Evolutionary conservation across 2,888 invertebrate species (phyloP).

Genomic region (Hipparchia sbordonii): DNA sequence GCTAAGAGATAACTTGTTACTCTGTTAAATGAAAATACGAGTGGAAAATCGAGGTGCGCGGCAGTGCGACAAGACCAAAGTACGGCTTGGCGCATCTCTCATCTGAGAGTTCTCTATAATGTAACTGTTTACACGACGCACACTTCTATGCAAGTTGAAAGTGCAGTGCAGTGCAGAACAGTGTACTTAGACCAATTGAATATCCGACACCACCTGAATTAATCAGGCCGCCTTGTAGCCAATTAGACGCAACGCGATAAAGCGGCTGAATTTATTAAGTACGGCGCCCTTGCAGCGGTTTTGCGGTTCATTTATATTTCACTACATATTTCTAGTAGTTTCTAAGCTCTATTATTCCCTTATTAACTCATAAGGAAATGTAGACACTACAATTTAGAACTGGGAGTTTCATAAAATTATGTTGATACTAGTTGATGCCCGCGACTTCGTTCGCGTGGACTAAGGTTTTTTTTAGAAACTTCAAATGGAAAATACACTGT

Average conservation of each 20-base stretch:
- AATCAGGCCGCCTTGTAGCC: constrained; percentile 13
- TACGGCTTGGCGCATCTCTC: no score
- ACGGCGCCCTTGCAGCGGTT: constrained; percentile 5
- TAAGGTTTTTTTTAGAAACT: no score
- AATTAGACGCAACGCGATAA: constrained; percentile 15
- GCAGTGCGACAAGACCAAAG: no score
- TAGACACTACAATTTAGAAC: neutral
- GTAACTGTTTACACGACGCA: no score
- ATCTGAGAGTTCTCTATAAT: no score
- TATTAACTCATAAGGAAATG: neutral
- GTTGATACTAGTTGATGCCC: neutral
- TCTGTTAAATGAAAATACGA: constrained; percentile 4
- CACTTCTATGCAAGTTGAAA: no score
- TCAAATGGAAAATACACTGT: no score
- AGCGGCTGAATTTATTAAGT: constrained; percentile 17
- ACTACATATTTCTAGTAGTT: constrained; percentile 8
- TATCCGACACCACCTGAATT: constrained; percentile 9
- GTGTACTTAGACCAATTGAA: neutral
- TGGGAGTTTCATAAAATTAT: neutral
- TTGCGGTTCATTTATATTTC: constrained; percentile 22
- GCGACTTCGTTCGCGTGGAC: no score
- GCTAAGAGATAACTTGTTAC: constrained; percentile 5
- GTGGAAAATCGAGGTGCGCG: neutral
- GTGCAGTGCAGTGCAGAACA: no score
- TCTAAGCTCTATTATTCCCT: constrained; percentile 8